Evolutionary conservation across 2,113 vertebrate species (phyloP).

Genomic region (Antigone vipio): DNA sequence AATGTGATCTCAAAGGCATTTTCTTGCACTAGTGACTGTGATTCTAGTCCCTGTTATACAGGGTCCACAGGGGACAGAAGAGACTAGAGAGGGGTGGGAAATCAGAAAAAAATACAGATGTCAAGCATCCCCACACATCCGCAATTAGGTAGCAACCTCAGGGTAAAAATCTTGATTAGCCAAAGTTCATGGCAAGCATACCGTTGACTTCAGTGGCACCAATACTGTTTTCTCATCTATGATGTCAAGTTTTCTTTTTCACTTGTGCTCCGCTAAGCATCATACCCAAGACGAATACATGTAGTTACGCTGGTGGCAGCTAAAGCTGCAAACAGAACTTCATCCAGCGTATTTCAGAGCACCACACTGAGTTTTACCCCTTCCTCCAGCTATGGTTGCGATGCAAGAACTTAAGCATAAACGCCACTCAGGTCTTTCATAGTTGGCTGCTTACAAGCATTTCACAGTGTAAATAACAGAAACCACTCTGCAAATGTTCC

Average conservation of each 20-base stretch:
- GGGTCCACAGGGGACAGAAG: not conserved
- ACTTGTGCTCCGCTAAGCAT: not conserved
- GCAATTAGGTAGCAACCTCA: not conserved
- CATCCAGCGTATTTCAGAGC: not conserved
- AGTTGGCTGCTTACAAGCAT: not conserved
- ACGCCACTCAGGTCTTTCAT: not conserved
- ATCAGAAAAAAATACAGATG: not conserved
- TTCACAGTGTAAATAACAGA: constrained; percentile 18
- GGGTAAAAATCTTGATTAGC: not conserved
- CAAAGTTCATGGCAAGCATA: not conserved
- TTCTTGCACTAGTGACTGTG: not conserved
- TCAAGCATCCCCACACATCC: not conserved
- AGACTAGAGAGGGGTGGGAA: not conserved
- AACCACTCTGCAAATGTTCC: constrained; percentile 24
- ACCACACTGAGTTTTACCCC: not conserved
- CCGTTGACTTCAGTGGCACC: not conserved
- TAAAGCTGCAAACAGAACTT: not conserved
- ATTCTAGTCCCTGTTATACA: not conserved
- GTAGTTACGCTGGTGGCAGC: not conserved
- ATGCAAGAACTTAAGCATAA: not conserved
- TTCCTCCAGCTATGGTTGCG: not conserved
- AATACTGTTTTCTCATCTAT: not conserved
- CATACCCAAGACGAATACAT: not conserved
- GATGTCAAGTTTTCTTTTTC: not conserved
- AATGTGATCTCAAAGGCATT: constrained; percentile 20